Base-by-base conservation (phyloP, 2,888 invertebrate genomes). In the Sarcophaga caerulescens region DNA sequence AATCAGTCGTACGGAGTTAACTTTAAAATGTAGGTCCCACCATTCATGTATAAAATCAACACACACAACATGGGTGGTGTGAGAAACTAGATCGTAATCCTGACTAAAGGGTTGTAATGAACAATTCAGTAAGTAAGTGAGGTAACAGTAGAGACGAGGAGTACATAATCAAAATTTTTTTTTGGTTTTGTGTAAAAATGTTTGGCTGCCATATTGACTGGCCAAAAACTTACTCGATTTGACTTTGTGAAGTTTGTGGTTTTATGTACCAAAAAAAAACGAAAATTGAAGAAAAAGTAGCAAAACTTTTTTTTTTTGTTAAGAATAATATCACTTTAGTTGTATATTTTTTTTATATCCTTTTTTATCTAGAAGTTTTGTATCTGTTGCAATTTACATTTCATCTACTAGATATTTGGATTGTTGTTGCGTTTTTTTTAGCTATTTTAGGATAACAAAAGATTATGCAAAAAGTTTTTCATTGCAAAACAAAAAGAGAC, bases 401-500 rank as follows among this genome's bases (percentile, higher is more conserved):
- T 82, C 60, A 35, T 59, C 19, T 65, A 66, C 62, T 57, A 63
- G 5, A 59, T 81, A n/a, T 59, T 80, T 52, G 59, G 19, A 21
- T 65, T 81, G 65, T 57, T 25, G 70, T 71, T 45, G 21, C 44
- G 63, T 21, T n/a, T 84, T 17, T 45, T 80, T 57, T 62, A 3
- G 14, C 19, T 52, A 45, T 68, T 78, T 63, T 45, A 71, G 10
- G 52, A 45, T 74, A 84, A 69, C 78, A 86, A 78, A 85, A 90
- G 91, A 92, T 92, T 92, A 92, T 92, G 91, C 90, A 91, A 89
- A 92, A 91, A 91, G 90, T 91, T 91, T 91, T 90, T 91, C 90
- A 90, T 91, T 91, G 2, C 35, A 35, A 35, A 35, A 35, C 35
- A 35, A 35, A 35, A 35, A 35, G 1, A 35, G 2, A 35, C 35